Evolutionary conservation across 2,113 vertebrate species (phyloP).

Genomic region (Festucalex cinctus): DNA sequence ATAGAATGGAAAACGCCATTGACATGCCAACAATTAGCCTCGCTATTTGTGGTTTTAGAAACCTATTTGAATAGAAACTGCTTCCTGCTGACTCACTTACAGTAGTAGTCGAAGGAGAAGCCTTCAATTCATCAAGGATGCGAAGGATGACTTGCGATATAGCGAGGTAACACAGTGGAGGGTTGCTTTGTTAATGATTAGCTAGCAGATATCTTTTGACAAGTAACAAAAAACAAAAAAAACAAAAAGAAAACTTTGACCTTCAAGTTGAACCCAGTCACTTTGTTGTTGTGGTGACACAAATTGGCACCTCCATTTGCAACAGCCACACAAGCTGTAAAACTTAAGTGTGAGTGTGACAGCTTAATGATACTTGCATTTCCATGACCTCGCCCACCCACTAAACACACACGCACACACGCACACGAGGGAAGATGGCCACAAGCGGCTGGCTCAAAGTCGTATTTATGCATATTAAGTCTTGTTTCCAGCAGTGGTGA

Average conservation of each 20-base stretch:
- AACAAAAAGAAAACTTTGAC: neutral
- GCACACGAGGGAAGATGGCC: constrained; percentile 7
- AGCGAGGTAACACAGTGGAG: too few relatives aligned
- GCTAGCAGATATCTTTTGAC: neutral
- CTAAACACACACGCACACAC: constrained; percentile 23
- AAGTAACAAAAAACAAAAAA: neutral
- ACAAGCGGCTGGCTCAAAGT: constrained; percentile 45
- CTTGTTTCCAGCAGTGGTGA: constrained; percentile 40
- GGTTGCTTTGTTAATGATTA: neutral
- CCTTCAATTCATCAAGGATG: too few relatives aligned
- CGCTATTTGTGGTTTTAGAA: too few relatives aligned
- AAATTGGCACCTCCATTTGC: constrained; percentile 33
- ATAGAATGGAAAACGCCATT: too few relatives aligned
- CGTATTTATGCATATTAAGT: constrained; percentile 22
- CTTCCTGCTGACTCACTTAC: too few relatives aligned
- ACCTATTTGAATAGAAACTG: too few relatives aligned
- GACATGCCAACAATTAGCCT: too few relatives aligned
- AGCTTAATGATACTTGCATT: constrained; percentile 61
- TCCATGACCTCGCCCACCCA: constrained; percentile 51
- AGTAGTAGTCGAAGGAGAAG: too few relatives aligned
- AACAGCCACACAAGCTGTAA: constrained; percentile 35
- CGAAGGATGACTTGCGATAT: too few relatives aligned
- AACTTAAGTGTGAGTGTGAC: constrained; percentile 50
- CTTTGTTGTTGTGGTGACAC: constrained; percentile 59
- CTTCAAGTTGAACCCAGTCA: constrained; percentile 38